Evolutionary conservation across 2,888 invertebrate species (phyloP), one percentile per base, ranked within the genome.

Genomic region (Matsumyia berberina): DNA sequence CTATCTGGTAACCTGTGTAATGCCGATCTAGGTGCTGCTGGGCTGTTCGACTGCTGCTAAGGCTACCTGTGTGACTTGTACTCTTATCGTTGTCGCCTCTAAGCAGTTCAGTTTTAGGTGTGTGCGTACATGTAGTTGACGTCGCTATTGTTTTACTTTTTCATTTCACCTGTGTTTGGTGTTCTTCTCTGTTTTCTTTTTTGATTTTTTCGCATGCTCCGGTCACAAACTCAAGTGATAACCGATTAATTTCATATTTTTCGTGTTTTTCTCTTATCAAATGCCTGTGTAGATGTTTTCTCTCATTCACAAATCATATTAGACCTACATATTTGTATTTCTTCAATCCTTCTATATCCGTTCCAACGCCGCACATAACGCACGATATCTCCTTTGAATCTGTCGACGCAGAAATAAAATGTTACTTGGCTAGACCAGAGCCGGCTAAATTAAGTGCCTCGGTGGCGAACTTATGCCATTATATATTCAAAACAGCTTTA

Each of bases 61-160:
- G 51, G 57, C 76, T 76, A 76, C 70, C 77, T 82, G 78, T 67
- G 72, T 62, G 62, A 73, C 82, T 83, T 73, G 66, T 78, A 62
- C 62, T 77, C 82, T 78, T 83, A 83, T 83, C 82, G 66, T 67
- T 72, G 46, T 73, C 46, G 49, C 64, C 70, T 70, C 42, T 66
- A 17, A 44, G 35, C 64, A 57, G 37, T 57, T 64, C 24, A 62
- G 15, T 2, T 80, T 46, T 57, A 60, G 19, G 35, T 64, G 42
- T 73, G 53, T 58, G 46, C 57, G 44, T 82, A 60, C 53, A n/a
- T n/a, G 55, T 73, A 19, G 31, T 53, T 19, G 39, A 46, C 55
- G 44, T 31, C 37, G 62, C n/a, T 49, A 9, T 51, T 60, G 19
- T 66, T 12, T 58, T 53, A 19, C 51, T 35, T 55, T 49, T 35